These are phyloP conservation scores for Lapara coniferarum DNA, from an alignment of 2,888 invertebrate species.

Conservation along the genomic window DNA sequence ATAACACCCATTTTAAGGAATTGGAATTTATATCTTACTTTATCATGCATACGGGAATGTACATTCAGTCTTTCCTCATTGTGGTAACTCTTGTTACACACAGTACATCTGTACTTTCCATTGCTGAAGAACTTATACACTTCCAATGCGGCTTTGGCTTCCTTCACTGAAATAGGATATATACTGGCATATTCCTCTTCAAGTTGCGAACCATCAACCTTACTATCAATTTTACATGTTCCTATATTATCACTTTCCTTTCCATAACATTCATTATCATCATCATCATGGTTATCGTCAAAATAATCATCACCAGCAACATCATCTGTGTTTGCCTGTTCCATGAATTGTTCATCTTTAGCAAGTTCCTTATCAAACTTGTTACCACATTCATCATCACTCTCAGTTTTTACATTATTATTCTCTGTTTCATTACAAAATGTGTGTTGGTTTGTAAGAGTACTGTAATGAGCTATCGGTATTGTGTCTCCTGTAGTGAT, in stretches of 20 bases:
- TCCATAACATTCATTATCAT: constrained; percentile 34
- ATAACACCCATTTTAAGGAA: no score
- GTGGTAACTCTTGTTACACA: constrained; percentile 60
- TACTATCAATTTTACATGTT: constrained; percentile 35
- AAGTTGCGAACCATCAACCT: constrained; percentile 59
- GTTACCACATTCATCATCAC: constrained; percentile 28
- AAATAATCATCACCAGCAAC: constrained; percentile 42
- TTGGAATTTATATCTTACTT: constrained; percentile 47
- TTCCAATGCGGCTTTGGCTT: constrained; percentile 67
- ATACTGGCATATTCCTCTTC: constrained; percentile 71
- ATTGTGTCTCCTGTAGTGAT: constrained; percentile 43
- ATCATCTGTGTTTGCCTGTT: constrained; percentile 33
- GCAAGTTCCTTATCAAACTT: constrained; percentile 10
- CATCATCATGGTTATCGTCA: constrained; percentile 34
- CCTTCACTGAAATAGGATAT: constrained; percentile 61
- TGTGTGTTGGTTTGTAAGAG: constrained; percentile 51
- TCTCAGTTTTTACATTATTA: constrained; percentile 40
- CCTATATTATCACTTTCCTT: constrained; percentile 35
- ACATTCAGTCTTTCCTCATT: constrained; percentile 55
- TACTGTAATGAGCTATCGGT: constrained; percentile 57
- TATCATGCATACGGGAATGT: constrained; percentile 73
- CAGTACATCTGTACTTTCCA: constrained; percentile 58
- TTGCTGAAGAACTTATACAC: constrained; percentile 59
- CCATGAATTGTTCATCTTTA: constrained; percentile 22
- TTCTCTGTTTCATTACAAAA: constrained; percentile 45